Conservation (phyloP, 2,797 vertebrate genomes). For the Mormyrus proboscirostris region DNA sequence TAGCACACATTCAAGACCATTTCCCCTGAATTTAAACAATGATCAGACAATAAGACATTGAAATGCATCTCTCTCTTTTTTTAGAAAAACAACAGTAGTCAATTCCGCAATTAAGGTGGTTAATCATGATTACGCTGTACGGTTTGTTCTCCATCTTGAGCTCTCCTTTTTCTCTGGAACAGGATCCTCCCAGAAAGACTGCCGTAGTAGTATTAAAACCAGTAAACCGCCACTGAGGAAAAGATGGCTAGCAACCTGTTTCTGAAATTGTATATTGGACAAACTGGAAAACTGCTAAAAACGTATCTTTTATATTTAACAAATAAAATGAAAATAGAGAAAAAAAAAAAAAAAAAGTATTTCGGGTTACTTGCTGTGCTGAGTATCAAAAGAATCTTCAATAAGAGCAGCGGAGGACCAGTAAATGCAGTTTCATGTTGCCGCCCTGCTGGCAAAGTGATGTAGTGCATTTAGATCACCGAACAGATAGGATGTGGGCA, state of each 20-base stretch:
- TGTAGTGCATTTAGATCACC: not conserved
- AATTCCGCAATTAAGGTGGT: slow-evolving; percentile 47
- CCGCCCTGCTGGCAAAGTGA: slow-evolving; percentile 3
- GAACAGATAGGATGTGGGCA: not conserved
- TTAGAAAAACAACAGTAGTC: slow-evolving; percentile 39
- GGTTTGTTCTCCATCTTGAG: slow-evolving; percentile 40
- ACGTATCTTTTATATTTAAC: slow-evolving; percentile 31
- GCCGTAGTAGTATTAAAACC: not conserved
- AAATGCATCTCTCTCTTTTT: slow-evolving; percentile 34
- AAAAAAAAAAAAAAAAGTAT: slow-evolving; percentile 33
- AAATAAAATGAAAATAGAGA: slow-evolving; percentile 32
- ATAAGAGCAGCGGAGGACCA: not conserved
- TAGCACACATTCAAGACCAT: slow-evolving; percentile 62
- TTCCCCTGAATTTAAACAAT: slow-evolving; percentile 62
- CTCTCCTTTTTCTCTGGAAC: not conserved
- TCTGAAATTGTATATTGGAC: not conserved
- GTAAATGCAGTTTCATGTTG: not conserved
- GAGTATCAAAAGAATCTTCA: slow-evolving; percentile 9
- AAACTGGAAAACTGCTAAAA: slow-evolving; percentile 10
- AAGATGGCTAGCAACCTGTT: not conserved
- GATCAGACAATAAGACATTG: slow-evolving; percentile 47
- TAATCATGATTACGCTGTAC: slow-evolving; percentile 48
- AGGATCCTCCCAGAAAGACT: not conserved
- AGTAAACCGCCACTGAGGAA: not conserved
- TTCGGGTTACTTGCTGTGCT: not conserved